Base-by-base conservation (phyloP, 92 coral and sea anemone species). In the Chrysogorgia sp. region DNA sequence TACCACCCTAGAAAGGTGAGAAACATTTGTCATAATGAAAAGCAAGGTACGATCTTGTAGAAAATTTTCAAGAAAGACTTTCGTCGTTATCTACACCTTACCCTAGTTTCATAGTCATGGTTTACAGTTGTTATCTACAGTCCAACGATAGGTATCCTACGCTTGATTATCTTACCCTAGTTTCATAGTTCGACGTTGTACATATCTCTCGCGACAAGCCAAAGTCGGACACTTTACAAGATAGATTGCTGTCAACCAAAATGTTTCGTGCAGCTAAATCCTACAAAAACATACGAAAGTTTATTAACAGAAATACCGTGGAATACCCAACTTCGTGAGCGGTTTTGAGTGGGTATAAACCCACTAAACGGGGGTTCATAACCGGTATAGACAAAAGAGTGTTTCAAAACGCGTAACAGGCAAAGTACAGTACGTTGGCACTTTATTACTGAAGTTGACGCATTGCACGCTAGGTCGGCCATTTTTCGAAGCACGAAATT, bases 1-100 rank as follows among this genome's bases (percentile, higher is more conserved):
- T 84, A 8, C 88, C 88, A 26, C 88, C 88, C 88, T 84, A 66
- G 1, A 20, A 20, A 35, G 22, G 3, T 6, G 5, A 19, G 29
- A n/a, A 9, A 63, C 15, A 12, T 10, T 31, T 34, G 41, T 20
- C 30, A 31, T 40, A 17, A 58, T 4, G 6, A 37, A 37, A 37
- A 37, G 12, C 6, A 58, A 29, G 14, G 58, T 29, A 58, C 71
- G 22, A 34, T 17, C 9, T 7, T 30, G 21, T 7, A 34, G 9
- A 56, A 8, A 21, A 26, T 4, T 56, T 9, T 56, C 62, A 56
- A 21, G 24, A 15, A 4, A 21, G 9, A 56, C 6, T 56, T 26
- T 26, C 6, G 17, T 4, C 4, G 15, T 56, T 56, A 4, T 21
- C 26, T 20, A 4, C 67, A 10, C 21, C 14, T 48, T 29, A 21